These are phyloP conservation scores for Phenganax subtilis DNA, from an alignment of 92 coral and sea anemone genomes.

Conservation along the genomic window DNA sequence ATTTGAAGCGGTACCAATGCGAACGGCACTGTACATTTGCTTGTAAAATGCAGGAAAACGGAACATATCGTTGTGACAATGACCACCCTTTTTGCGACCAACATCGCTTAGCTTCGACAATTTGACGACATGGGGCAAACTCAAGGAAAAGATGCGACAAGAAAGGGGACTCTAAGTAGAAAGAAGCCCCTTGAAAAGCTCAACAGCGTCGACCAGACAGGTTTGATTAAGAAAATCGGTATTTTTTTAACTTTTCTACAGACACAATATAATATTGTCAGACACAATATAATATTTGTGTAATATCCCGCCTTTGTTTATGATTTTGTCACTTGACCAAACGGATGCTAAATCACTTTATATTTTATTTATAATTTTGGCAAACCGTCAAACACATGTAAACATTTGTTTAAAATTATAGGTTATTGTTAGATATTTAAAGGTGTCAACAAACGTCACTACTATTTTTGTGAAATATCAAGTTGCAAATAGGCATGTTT, in stretches of 20 bases:
- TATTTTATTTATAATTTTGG: no score
- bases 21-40: background rate
- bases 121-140: constrained; percentile 31
- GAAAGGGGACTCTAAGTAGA: constrained; percentile 13
- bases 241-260: background rate
- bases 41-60: background rate
- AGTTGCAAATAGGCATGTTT: no score
- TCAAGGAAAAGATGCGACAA: constrained; percentile 19
- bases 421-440: no score
- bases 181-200: background rate
- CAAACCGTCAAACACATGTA: no score
- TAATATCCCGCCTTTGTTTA: no score
- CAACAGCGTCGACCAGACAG: background rate
- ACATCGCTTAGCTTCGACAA: background rate
- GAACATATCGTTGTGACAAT: background rate
- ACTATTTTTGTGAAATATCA: no score
- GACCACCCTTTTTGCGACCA: constrained; percentile 9
- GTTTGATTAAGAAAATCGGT: background rate
- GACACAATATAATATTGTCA: background rate
- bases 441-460: no score
- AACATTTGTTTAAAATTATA: no score
- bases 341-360: no score
- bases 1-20: background rate
- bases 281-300: background rate
- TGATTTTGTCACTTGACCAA: no score